Base-by-base conservation (phyloP, 2,113 vertebrate genomes). In the Mixornis gularis region DNA sequence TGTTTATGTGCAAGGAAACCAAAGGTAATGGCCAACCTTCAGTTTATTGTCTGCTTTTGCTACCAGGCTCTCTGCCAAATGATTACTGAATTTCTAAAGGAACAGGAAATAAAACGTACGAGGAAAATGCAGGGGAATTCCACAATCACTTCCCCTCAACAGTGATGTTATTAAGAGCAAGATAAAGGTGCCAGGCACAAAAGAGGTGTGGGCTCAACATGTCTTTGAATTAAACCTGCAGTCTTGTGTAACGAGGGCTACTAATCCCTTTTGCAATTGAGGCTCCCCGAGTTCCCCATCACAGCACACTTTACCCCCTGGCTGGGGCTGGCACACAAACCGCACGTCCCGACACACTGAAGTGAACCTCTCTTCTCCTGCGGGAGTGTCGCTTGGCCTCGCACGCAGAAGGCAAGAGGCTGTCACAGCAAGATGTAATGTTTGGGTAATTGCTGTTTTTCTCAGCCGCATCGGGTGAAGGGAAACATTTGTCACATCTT, bases 331-430 rank as follows among this genome's bases (percentile, higher is more conserved):
- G 49, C 51, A 11, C 26, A 27, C 26, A 38, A 51, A 25, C 9
- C n/a, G 10, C 21, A 9, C 11, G 3, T 22, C 77, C 53, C 1
- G 0, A 4, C 16, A n/a, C 15, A 25, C 30, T 22, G 3, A 27
- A 11, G 17, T 1, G n/a, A 91, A 5, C n/a, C 10, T 4, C 64
- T 30, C 41, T 14, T 13, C 19, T 14, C 30, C 74, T 56, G 38
- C 26, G 3, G 19, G 16, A 52, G 36, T 0, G 15, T 15, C 82
- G 13, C 29, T 3, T 3, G 12, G 34, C 52, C 64, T 60, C 56
- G 12, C 30, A 25, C 19, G 12, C 56, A 51, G 52, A 17, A 64
- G 22, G 25, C 34, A 15, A 51, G 60, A 71, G 56, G 49, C 40
- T 77, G 74, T 25, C 89, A 48, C n/a, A 60, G 48, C 38, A 27